Percentiles rank a stretch among this genome's conserved stretches.
Evolutionary conservation across 2,113 vertebrate genomes (phyloP).

Genomic region (Trematomus loennbergii): DNA sequence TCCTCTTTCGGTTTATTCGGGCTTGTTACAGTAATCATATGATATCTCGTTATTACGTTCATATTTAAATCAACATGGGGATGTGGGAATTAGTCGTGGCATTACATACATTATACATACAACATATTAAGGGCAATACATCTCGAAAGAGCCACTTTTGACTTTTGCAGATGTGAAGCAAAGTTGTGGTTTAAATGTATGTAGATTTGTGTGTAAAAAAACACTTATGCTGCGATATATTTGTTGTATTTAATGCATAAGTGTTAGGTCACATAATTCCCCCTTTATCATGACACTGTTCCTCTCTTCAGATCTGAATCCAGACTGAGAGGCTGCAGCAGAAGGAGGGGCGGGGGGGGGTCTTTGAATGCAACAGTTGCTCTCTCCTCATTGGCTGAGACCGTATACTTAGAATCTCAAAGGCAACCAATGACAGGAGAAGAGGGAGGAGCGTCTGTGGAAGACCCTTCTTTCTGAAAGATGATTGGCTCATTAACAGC

Average conservation of each 20-base stretch:
- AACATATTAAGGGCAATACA: too few species aligned
- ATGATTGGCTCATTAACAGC: constrained; percentile 14
- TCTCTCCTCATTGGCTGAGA: constrained; percentile 60
- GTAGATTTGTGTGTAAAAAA: neutral
- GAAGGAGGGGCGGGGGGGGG: neutral
- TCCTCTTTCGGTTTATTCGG: neutral
- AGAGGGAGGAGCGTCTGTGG: neutral
- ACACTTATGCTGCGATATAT: too few species aligned
- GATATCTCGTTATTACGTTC: neutral
- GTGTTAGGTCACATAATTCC: neutral
- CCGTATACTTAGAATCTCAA: constrained; percentile 10
- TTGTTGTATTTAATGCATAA: neutral
- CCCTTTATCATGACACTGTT: neutral
- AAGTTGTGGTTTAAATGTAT: neutral
- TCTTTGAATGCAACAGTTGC: constrained; percentile 73
- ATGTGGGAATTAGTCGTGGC: neutral
- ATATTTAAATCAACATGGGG: neutral
- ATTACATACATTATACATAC: too few species aligned
- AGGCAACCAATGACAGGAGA: constrained; percentile 51
- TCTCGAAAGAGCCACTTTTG: too few species aligned
- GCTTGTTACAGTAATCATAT: neutral
- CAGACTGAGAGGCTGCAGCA: constrained; percentile 43
- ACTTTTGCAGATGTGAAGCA: too few species aligned
- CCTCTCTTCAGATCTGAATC: neutral
- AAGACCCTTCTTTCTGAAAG: neutral